These are phyloP conservation scores for Helicoverpa armigera DNA, from an alignment of 1,140 invertebrate species.

Conservation along the genomic window DNA sequence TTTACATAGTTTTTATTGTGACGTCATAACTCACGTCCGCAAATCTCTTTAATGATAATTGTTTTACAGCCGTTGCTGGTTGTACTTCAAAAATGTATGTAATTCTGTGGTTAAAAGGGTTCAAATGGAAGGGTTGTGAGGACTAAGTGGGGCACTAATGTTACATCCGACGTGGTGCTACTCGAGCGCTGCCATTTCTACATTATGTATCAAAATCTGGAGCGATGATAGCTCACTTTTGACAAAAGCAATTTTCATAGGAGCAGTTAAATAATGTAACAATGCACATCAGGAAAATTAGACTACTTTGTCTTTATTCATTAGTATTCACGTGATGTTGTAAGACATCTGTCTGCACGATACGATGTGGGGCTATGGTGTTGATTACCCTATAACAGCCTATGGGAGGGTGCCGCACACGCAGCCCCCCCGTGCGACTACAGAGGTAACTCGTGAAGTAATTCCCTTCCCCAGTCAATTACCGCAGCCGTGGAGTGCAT, in stretches of 20 bases:
- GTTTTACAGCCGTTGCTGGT: not conserved
- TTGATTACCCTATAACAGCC: slow-evolving; percentile 13
- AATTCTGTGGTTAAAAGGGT: slow-evolving; percentile 26
- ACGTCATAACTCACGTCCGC: not conserved
- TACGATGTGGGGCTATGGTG: not conserved
- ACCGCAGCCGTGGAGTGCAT: not conserved
- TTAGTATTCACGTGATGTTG: not conserved
- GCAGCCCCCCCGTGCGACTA: slow-evolving; percentile 12
- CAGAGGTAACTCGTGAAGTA: slow-evolving; percentile 22
- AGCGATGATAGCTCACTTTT: not conserved
- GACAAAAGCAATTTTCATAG: not conserved
- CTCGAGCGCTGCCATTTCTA: not conserved
- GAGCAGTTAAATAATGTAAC: no score
- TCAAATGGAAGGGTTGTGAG: slow-evolving; percentile 12
- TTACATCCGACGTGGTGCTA: slow-evolving; percentile 8
- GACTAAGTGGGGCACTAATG: slow-evolving; percentile 31
- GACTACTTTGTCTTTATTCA: no score
- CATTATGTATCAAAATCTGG: not conserved
- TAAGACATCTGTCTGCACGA: no score
- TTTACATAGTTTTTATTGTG: slow-evolving; percentile 24
- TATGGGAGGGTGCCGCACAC: slow-evolving; percentile 15
- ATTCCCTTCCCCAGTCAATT: slow-evolving; percentile 30
- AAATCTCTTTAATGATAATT: slow-evolving; percentile 18
- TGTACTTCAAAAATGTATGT: slow-evolving; percentile 16
- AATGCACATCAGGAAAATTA: no score